These are phyloP conservation scores for Dynastes grantii DNA, from an alignment of 2,888 invertebrate genomes.

Conservation along the genomic window DNA sequence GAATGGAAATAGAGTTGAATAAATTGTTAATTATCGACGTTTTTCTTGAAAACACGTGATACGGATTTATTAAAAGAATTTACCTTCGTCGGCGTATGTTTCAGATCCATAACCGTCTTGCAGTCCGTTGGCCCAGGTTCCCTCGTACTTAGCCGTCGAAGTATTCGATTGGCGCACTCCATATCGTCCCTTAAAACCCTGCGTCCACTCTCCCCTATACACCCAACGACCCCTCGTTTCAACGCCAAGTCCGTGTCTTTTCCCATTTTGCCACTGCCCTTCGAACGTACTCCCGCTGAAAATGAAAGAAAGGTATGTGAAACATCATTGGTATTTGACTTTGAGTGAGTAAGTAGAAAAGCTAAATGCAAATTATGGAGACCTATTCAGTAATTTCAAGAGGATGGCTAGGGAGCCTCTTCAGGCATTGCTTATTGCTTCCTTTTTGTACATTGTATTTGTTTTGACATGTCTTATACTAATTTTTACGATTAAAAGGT, in stretches of 20 bases:
- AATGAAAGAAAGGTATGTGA: conserved; percentile 55
- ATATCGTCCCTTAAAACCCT: conserved; percentile 98
- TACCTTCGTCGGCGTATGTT: conserved; percentile 99
- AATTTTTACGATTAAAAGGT: no score
- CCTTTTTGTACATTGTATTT: no score
- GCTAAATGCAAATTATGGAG: no score
- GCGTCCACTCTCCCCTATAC: conserved; percentile 98
- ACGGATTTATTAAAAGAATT: conserved; percentile 59
- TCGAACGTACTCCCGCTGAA: conserved; percentile 95
- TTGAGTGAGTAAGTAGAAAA: no score
- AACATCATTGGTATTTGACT: no score
- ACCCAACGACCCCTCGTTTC: conserved; percentile 98
- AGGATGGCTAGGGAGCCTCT: no score
- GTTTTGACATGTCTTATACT: no score
- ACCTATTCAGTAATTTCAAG: no score
- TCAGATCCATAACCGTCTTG: conserved; percentile 99
- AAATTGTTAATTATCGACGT: no score
- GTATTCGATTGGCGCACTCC: conserved; percentile 96
- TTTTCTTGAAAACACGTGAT: no score
- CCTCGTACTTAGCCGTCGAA: conserved; percentile 96
- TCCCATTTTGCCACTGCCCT: conserved; percentile 99
- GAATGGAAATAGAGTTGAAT: no score
- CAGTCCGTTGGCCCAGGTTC: conserved; percentile 98
- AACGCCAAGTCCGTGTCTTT: conserved; percentile 97
- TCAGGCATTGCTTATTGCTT: no score